Percentiles rank a stretch among this genome's conserved stretches.
phyloP scores from a whole-genome alignment of 2,113 vertebrate genomes.

The Rynchops niger region DNA sequence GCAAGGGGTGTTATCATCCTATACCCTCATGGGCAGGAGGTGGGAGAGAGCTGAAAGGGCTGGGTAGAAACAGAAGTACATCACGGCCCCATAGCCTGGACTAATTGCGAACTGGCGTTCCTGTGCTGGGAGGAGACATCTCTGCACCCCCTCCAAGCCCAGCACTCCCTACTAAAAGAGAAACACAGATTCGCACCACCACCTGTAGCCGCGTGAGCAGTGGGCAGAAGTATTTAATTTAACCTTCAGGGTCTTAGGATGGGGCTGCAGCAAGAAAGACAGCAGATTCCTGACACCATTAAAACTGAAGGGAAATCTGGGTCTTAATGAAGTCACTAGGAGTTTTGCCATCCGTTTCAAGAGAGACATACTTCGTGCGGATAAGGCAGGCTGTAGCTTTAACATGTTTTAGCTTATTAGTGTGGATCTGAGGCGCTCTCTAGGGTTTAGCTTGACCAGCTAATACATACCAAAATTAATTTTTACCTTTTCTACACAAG shows the following conservation, averaged over 20 bases:
- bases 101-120: neutral
- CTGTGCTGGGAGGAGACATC: neutral
- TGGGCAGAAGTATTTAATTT: neutral
- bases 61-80: neutral
- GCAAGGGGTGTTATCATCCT: neutral
- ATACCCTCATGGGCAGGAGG: neutral
- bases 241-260: neutral
- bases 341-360: neutral
- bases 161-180: neutral
- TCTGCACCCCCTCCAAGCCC: neutral
- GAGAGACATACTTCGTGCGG: neutral
- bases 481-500: constrained; percentile 19
- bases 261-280: neutral
- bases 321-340: neutral
- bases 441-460: constrained; percentile 6
- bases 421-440: neutral
- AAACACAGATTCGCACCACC: neutral
- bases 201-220: neutral
- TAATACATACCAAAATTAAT: constrained; percentile 32
- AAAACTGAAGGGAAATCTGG: neutral
- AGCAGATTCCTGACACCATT: neutral
- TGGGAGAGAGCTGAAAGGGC: neutral
- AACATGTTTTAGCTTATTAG: neutral
- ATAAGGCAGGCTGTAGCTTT: neutral
- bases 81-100: neutral